Conservation (phyloP, 2,888 invertebrate species). For the Platycheirus albimanus region DNA sequence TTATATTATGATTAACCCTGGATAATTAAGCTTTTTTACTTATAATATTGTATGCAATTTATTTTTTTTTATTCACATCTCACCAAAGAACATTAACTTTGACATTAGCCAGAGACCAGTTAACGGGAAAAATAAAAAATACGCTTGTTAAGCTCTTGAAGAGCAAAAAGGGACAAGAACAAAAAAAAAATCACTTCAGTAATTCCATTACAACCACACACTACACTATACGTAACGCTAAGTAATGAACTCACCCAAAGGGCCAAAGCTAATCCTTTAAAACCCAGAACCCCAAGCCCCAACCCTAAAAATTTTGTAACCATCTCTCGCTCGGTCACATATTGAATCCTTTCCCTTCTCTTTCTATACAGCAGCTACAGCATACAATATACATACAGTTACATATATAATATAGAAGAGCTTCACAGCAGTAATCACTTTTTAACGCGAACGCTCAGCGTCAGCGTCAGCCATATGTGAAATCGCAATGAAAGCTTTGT, state of each 20-base stretch:
- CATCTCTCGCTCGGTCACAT: too few relatives aligned
- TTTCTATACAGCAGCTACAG: constrained; percentile 2
- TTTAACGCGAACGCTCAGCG: constrained; percentile 65
- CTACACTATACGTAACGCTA: constrained; percentile 33
- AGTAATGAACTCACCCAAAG: constrained; percentile 61
- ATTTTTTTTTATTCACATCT: constrained; percentile 17
- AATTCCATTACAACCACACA: constrained; percentile 61
- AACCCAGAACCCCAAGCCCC: constrained; percentile 18
- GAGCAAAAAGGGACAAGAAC: neutral
- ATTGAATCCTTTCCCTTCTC: neutral
- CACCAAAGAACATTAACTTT: constrained; percentile 13
- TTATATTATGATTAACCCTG: constrained; percentile 56
- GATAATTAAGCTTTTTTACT: constrained; percentile 39
- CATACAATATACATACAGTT: too few relatives aligned
- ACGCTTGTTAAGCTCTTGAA: constrained; percentile 21
- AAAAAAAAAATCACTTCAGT: constrained; percentile 62
- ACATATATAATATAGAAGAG: constrained; percentile 14
- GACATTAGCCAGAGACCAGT: constrained; percentile 11
- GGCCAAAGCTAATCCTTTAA: constrained; percentile 24
- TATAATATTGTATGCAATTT: neutral
- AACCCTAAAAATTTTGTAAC: constrained; percentile 10
- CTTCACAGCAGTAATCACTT: constrained; percentile 59
- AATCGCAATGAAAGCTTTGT: constrained; percentile 70
- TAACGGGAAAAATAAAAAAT: neutral
- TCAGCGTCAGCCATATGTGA: constrained; percentile 72